Evolutionary conservation across 2,113 vertebrate genomes (phyloP).

Genomic region (Daubentonia madagascariensis): DNA sequence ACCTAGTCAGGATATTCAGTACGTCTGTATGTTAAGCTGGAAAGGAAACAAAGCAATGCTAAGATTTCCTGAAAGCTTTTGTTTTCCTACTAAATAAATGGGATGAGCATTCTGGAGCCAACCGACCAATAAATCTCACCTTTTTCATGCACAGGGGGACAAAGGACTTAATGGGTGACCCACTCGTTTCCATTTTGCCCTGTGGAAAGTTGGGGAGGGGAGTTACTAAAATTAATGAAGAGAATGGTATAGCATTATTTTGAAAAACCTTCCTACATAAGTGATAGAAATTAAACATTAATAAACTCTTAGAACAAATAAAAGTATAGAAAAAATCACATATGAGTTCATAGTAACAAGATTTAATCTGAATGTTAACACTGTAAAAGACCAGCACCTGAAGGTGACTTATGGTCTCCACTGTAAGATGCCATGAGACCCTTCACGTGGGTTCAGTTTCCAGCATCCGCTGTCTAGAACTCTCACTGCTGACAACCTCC

Average conservation of each 20-base stretch:
- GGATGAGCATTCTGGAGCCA: background rate
- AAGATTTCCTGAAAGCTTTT: slow-evolving; percentile 62
- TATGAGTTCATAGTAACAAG: background rate
- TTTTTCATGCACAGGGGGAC: background rate
- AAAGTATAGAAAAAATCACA: background rate
- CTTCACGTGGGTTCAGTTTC: background rate
- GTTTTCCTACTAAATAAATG: background rate
- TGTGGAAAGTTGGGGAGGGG: background rate
- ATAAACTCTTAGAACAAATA: background rate
- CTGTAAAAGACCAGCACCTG: background rate
- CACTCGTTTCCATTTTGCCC: background rate
- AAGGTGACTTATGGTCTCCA: background rate
- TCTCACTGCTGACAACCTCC: background rate
- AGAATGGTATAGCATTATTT: background rate
- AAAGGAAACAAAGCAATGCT: slow-evolving; percentile 71
- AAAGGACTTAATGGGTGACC: background rate
- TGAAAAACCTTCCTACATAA: background rate
- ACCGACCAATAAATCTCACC: background rate
- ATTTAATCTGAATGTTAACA: background rate
- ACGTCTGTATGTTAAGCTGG: slow-evolving; percentile 33
- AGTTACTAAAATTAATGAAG: background rate
- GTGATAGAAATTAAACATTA: background rate
- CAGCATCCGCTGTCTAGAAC: background rate
- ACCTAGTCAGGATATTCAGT: background rate
- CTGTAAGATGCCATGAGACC: background rate